phyloP scores from a whole-genome alignment of 2,113 vertebrate species.

The Cryptoleucopteryx plumbea region DNA sequence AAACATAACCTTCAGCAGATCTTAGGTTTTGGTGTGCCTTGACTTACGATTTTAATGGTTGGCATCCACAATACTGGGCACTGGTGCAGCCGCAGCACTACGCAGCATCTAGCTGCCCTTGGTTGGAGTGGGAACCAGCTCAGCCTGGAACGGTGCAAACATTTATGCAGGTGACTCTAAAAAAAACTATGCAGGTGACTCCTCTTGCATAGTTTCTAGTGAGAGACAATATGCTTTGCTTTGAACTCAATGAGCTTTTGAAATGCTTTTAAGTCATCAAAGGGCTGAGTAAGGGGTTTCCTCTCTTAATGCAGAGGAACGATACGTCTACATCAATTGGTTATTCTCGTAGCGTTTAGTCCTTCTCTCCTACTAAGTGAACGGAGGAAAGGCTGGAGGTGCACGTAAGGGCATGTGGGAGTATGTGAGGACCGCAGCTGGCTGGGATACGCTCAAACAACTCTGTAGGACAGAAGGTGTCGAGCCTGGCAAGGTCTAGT shows the following conservation, averaged over 20 bases:
- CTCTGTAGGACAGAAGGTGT: not conserved
- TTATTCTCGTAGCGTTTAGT: not conserved
- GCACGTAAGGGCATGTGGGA: not conserved
- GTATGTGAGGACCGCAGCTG: not conserved
- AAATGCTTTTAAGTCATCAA: not conserved
- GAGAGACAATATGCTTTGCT: not conserved
- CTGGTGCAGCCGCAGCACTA: not conserved
- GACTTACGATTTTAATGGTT: not conserved
- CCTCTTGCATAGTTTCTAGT: not conserved
- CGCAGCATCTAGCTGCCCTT: fast-evolving
- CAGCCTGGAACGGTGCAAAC: not conserved
- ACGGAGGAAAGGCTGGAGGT: not conserved
- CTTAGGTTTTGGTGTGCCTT: not conserved
- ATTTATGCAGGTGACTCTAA: not conserved
- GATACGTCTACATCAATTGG: not conserved
- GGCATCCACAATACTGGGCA: not conserved
- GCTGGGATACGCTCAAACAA: not conserved
- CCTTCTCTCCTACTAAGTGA: not conserved
- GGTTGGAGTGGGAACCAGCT: not conserved
- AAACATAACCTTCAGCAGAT: not conserved
- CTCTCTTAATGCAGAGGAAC: not conserved
- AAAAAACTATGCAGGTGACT: not conserved
- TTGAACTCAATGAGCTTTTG: not conserved
- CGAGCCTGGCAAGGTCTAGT: not conserved
- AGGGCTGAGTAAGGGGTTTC: not conserved